Conservation (phyloP, 92 coral and sea anemone genomes). For the Zoanthus solanderi region DNA sequence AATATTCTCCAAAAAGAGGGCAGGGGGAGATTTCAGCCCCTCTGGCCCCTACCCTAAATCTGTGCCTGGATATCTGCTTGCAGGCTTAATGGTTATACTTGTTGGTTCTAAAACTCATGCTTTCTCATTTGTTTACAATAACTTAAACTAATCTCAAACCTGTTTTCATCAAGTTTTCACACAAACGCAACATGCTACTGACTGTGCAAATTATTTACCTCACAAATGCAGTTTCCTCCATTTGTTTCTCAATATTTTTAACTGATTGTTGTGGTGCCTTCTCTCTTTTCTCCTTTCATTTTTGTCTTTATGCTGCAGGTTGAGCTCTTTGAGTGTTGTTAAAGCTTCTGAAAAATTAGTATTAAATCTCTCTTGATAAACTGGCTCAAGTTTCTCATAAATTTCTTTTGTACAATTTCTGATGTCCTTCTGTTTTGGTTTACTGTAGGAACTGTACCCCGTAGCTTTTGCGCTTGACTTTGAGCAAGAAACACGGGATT, state of each 20-base stretch:
- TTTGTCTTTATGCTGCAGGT: slow-evolving; percentile 50
- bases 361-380: slow-evolving; percentile 28
- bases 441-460: slow-evolving; percentile 18
- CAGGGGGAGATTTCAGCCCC: too few relatives aligned
- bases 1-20: too few relatives aligned
- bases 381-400: slow-evolving; percentile 52
- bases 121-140: slow-evolving; percentile 7
- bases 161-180: too few relatives aligned
- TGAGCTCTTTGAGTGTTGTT: slow-evolving; percentile 39
- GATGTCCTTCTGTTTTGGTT: slow-evolving; percentile 50
- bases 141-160: not conserved
- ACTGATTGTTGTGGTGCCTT: slow-evolving; percentile 26
- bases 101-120: not conserved
- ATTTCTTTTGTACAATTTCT: slow-evolving; percentile 59
- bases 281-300: slow-evolving; percentile 45
- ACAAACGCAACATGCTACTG: not conserved
- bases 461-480: slow-evolving; percentile 42
- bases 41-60: too few relatives aligned
- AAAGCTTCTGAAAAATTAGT: slow-evolving; percentile 51
- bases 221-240: slow-evolving; percentile 61
- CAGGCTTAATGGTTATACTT: not conserved
- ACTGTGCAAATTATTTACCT: slow-evolving; percentile 41
- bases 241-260: slow-evolving; percentile 58
- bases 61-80: not conserved
- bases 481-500: slow-evolving; percentile 48